Evolutionary conservation across 2,888 invertebrate species (phyloP).

Genomic region (Drosophila emarginata): DNA sequence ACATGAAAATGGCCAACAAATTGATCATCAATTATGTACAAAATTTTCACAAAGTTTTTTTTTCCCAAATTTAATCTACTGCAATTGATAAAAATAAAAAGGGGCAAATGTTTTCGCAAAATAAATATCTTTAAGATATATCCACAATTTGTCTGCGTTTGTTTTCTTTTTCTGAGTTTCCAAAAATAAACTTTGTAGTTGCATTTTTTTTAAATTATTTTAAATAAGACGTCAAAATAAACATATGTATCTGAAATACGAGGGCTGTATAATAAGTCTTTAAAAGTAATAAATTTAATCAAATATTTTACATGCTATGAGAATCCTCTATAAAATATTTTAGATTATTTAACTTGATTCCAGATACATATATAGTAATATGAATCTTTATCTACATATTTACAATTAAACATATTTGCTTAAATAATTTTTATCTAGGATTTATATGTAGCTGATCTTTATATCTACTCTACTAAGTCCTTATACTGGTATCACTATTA

Average conservation of each 20-base stretch:
- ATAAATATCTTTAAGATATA: neutral
- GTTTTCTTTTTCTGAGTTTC: neutral
- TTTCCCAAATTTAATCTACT: too few relatives aligned
- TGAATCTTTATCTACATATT: too few relatives aligned
- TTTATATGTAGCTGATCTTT: too few relatives aligned
- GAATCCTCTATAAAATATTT: too few relatives aligned
- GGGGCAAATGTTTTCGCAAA: neutral
- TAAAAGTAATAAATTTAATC: too few relatives aligned
- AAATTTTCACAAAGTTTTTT: neutral
- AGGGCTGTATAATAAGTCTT: neutral
- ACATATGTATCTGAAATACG: neutral
- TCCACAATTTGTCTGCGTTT: neutral
- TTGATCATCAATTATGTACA: neutral
- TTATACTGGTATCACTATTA: too few relatives aligned
- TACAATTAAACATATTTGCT: too few relatives aligned
- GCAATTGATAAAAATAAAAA: neutral
- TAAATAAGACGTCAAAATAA: conserved; percentile 1
- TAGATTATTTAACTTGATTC: too few relatives aligned
- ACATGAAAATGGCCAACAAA: conserved; percentile 1
- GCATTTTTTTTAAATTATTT: neutral
- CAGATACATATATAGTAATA: too few relatives aligned
- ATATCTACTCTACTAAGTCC: too few relatives aligned
- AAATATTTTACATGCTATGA: too few relatives aligned
- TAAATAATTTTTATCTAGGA: too few relatives aligned
- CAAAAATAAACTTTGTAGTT: neutral